Evolutionary conservation across 2,888 invertebrate genomes (phyloP).

Genomic region (Fragum fragum): DNA sequence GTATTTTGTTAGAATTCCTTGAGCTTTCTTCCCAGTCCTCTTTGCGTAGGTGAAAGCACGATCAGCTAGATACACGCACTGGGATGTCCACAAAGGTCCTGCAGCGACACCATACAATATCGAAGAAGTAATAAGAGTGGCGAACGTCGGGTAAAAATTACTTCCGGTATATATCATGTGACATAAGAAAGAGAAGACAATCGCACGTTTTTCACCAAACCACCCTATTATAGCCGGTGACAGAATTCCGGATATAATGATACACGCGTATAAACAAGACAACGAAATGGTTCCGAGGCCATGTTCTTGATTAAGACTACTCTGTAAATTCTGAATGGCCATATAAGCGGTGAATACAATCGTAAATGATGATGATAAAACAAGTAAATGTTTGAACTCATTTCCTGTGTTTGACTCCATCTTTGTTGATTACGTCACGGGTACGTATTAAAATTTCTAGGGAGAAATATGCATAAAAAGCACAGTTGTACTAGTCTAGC

Average conservation of each 20-base stretch:
- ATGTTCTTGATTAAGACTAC: slow-evolving; percentile 78
- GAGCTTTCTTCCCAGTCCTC: slow-evolving; percentile 66
- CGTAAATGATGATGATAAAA: slow-evolving; percentile 79
- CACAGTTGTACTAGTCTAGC: no score
- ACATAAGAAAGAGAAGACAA: slow-evolving; percentile 75
- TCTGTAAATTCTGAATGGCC: slow-evolving; percentile 83
- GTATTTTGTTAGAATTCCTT: slow-evolving; percentile 76
- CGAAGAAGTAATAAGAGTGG: slow-evolving; percentile 79
- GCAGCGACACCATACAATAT: slow-evolving; percentile 80
- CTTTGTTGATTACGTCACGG: not conserved
- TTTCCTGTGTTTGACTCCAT: slow-evolving; percentile 4
- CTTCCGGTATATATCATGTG: slow-evolving; percentile 79
- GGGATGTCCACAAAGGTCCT: slow-evolving; percentile 83
- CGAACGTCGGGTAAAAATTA: slow-evolving; percentile 80
- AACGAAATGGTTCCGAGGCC: slow-evolving; percentile 80
- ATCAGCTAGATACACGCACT: slow-evolving; percentile 81
- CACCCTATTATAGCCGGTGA: slow-evolving; percentile 78
- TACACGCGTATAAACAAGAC: slow-evolving; percentile 80
- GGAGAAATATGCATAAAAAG: no score
- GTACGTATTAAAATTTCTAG: no score
- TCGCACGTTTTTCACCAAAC: slow-evolving; percentile 78
- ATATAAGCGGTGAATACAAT: slow-evolving; percentile 81
- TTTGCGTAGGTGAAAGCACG: slow-evolving; percentile 78
- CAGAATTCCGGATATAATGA: slow-evolving; percentile 80
- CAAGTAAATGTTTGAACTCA: slow-evolving; percentile 40